phyloP scores from a whole-genome alignment of 2,888 invertebrate genomes.

The Diarsia rubi region DNA sequence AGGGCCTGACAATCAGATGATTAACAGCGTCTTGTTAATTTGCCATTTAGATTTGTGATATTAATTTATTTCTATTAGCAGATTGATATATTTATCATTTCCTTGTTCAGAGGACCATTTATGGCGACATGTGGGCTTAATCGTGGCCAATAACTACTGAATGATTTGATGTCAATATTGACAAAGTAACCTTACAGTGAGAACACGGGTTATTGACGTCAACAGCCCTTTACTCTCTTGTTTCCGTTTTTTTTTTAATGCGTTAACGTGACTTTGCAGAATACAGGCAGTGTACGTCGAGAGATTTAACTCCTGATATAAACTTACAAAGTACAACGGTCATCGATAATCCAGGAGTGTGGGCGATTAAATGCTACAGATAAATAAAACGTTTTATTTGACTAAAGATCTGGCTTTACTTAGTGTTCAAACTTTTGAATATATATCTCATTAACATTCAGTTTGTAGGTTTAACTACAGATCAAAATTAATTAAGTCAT shows the following conservation, averaged over 20 bases:
- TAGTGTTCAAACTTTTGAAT: not conserved
- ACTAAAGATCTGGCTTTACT: not conserved
- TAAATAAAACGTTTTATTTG: not conserved
- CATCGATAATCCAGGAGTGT: conserved; percentile 9
- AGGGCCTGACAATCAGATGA: conserved; percentile 53
- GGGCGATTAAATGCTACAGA: conserved; percentile 19
- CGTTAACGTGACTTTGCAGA: conserved; percentile 44
- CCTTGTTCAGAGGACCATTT: conserved; percentile 38
- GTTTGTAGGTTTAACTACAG: conserved; percentile 18
- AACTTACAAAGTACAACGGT: conserved; percentile 28
- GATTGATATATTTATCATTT: conserved; percentile 54
- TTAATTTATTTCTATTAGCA: conserved; percentile 26
- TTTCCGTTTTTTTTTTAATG: conserved; percentile 37
- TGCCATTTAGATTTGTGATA: conserved; percentile 51
- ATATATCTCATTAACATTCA: not conserved
- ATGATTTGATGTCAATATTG: conserved; percentile 47
- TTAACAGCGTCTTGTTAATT: conserved; percentile 57
- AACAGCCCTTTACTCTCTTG: conserved; percentile 46
- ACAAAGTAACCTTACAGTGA: conserved; percentile 31
- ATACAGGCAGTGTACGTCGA: conserved; percentile 22
- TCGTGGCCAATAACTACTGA: conserved; percentile 31
- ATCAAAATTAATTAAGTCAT: conserved; percentile 57
- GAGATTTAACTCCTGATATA: conserved; percentile 29
- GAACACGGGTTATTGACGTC: conserved; percentile 52
- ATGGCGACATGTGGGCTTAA: conserved; percentile 7